phyloP scores from a whole-genome alignment of 2,888 invertebrate genomes.

The Eupelmus urozonus region DNA sequence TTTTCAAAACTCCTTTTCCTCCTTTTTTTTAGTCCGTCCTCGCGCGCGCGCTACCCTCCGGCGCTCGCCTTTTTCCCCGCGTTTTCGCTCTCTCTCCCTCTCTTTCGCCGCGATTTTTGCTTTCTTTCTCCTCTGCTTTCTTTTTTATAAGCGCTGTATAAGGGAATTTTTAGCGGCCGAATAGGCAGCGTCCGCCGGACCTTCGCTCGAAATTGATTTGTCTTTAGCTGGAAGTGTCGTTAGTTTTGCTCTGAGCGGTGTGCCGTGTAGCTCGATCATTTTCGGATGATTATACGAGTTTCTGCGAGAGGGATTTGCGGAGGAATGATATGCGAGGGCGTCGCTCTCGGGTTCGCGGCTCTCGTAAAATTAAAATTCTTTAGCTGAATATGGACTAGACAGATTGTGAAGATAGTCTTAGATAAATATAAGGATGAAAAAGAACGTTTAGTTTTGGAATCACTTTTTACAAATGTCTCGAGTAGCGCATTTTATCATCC shows the following conservation, averaged over 20 bases:
- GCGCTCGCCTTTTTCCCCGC: background rate
- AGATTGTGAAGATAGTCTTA: no score
- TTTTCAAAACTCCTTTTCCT: conserved; percentile 75
- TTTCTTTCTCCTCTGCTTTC: conserved; percentile 13
- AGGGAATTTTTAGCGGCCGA: conserved; percentile 54
- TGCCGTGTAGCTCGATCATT: background rate
- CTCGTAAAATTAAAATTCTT: no score
- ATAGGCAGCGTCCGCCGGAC: background rate
- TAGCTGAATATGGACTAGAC: no score
- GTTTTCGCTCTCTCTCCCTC: background rate
- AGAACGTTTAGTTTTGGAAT: no score
- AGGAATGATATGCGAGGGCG: background rate
- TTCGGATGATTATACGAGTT: conserved; percentile 2
- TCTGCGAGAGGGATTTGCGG: background rate
- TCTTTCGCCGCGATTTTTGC: background rate
- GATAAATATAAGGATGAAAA: no score
- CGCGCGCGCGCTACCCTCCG: background rate
- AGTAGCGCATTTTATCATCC: no score
- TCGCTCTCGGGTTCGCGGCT: no score
- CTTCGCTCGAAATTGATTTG: conserved; percentile 55
- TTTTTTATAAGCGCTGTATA: conserved; percentile 34
- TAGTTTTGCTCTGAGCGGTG: conserved; percentile 18
- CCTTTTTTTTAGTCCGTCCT: background rate
- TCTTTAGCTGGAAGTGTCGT: conserved; percentile 55
- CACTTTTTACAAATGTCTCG: no score